Evolutionary conservation across 2,888 invertebrate genomes (phyloP).

Genomic region (Hyalella azteca): DNA sequence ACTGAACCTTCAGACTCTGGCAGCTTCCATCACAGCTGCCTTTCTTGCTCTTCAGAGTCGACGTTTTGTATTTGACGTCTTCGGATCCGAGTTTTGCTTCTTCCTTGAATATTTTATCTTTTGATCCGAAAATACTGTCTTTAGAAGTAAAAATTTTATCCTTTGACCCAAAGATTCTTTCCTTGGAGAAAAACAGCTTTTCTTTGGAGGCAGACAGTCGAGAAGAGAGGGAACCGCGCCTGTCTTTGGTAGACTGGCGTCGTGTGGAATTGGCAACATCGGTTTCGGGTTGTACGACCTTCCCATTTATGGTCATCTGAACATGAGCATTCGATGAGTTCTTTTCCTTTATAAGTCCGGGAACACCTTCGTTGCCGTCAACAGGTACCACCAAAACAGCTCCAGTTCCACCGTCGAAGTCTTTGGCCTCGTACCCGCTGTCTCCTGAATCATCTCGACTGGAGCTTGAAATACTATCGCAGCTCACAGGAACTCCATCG

Average conservation of each 20-base stretch:
- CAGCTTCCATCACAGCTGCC: slow-evolving; percentile 30
- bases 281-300: not conserved
- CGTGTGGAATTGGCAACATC: no score
- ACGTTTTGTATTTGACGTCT: not conserved
- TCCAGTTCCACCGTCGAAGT: not conserved
- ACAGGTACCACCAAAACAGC: not conserved
- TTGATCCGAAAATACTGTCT: not conserved
- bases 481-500: not conserved
- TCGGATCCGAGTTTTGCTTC: not conserved
- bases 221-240: not conserved
- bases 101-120: not conserved
- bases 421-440: not conserved
- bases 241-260: not conserved
- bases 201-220: slow-evolving; percentile 2
- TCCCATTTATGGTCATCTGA: slow-evolving; percentile 4
- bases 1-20: slow-evolving; percentile 48
- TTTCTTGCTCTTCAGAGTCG: not conserved
- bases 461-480: not conserved
- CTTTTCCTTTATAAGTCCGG: not conserved
- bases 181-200: not conserved
- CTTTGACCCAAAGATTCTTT: not conserved
- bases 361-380: not conserved
- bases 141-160: not conserved
- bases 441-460: slow-evolving; percentile 12
- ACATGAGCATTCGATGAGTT: not conserved